Base-by-base conservation (phyloP, 2,888 invertebrate genomes). In the Anaspis maculata region DNA sequence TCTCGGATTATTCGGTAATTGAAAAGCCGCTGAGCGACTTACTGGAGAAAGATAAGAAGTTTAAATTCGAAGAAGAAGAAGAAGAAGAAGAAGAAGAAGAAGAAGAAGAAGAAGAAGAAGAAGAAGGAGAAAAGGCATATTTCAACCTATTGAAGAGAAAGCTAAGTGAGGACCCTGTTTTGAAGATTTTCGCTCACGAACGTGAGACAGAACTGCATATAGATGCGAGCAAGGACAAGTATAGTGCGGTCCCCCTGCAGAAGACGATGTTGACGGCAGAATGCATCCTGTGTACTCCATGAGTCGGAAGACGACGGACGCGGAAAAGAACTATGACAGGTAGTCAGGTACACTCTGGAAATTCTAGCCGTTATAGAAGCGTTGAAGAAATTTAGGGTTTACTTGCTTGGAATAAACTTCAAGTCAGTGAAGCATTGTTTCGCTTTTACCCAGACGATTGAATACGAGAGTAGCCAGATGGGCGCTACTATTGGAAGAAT, bases 1-100 rank as follows among this genome's bases (percentile, higher is more conserved):
- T 61, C n/a, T n/a, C n/a, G n/a, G n/a, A n/a, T n/a, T n/a, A n/a
- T n/a, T n/a, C n/a, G n/a, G n/a, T n/a, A n/a, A n/a, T n/a, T n/a
- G n/a, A n/a, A n/a, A n/a, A n/a, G n/a, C n/a, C n/a, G n/a, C n/a
- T 57, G 13, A 51, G 54, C 5, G 57, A 61, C 11, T 13, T 52
- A 4, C 37, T 52, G 16, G 46, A 44, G 25, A 45, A 47, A 13
- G 43, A 44, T 11, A 11, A 14, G 41, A n/a, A n/a, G 14, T 52
- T 46, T 23, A 25, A 15, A 5, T 46, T 45, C 15, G 39, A 23
- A 15, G 25, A 33, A 5, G 28, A 31, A n/a, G n/a, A n/a, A n/a
- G n/a, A n/a, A n/a, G n/a, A n/a, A n/a, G n/a, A n/a, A n/a, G n/a
- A n/a, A n/a, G n/a, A n/a, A n/a, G n/a, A n/a, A n/a, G n/a, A n/a